Evolutionary conservation across 2,113 vertebrate genomes (phyloP).

Genomic region (Equus quagga): DNA sequence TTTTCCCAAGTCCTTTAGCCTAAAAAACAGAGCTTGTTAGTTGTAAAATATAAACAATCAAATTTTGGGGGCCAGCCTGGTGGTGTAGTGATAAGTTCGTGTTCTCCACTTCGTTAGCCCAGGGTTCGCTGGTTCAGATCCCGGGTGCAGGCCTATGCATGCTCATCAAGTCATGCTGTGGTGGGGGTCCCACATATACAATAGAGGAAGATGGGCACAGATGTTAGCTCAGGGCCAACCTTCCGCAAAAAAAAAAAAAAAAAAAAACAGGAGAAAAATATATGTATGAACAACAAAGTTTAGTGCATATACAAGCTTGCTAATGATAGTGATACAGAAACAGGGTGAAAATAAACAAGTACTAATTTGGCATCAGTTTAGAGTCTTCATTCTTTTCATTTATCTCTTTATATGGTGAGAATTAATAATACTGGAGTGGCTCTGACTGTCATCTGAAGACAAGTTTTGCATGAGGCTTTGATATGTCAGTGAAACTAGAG

Average conservation of each 20-base stretch:
- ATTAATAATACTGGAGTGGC: neutral
- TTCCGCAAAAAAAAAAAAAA: too few relatives aligned
- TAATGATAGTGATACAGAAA: neutral
- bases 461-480: neutral
- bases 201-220: too few relatives aligned
- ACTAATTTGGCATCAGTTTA: neutral
- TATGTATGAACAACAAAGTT: neutral
- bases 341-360: neutral
- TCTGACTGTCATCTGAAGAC: neutral
- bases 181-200: too few relatives aligned
- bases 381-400: neutral
- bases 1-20: neutral
- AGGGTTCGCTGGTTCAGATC: too few relatives aligned
- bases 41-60: constrained; percentile 49
- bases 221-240: too few relatives aligned
- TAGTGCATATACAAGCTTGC: neutral
- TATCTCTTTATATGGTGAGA: neutral
- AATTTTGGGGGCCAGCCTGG: too few relatives aligned
- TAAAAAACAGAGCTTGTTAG: neutral
- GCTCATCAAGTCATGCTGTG: too few relatives aligned
- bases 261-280: too few relatives aligned
- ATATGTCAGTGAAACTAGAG: neutral
- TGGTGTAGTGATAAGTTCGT: too few relatives aligned
- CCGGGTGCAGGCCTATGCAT: too few relatives aligned
- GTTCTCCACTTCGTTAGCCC: too few relatives aligned